Conservation (phyloP, 2,797 vertebrate genomes). For the Aldrovandia affinis region DNA sequence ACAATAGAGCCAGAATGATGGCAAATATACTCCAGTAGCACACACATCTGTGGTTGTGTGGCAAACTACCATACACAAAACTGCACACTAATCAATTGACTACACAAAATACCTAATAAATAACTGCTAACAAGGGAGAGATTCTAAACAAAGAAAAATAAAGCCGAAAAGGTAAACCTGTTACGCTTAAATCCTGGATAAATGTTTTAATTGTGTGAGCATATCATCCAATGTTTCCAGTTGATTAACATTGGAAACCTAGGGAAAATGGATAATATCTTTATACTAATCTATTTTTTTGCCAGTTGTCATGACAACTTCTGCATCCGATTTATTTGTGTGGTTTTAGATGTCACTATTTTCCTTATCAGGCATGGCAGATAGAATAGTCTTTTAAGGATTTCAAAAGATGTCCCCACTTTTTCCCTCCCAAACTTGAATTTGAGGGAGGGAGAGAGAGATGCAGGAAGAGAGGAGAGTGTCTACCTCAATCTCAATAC, state of each 20-base stretch:
- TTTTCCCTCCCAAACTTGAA: conserved; percentile 48
- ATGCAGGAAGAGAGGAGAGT: conserved; percentile 53
- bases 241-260: background rate
- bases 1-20: background rate
- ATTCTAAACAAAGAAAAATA: conserved; percentile 20
- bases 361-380: background rate
- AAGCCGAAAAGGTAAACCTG: conserved; percentile 6
- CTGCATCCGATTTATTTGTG: background rate
- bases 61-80: conserved; percentile 7
- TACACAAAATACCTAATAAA: conserved; percentile 12
- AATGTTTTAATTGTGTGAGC: background rate
- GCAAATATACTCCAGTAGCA: background rate
- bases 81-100: background rate
- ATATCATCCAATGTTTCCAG: background rate
- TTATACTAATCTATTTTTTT: conserved; percentile 1
- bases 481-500: conserved; percentile 53
- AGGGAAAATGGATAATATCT: background rate
- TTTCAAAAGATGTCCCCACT: background rate
- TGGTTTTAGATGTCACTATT: conserved; percentile 1
- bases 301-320: background rate
- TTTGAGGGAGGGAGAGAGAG: conserved; percentile 50
- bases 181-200: background rate
- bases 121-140: conserved; percentile 7
- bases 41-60: background rate
- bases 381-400: background rate